These are phyloP conservation scores for Alviniconcha marisindica DNA, from an alignment of 1,140 invertebrate genomes.

Conservation along the genomic window DNA sequence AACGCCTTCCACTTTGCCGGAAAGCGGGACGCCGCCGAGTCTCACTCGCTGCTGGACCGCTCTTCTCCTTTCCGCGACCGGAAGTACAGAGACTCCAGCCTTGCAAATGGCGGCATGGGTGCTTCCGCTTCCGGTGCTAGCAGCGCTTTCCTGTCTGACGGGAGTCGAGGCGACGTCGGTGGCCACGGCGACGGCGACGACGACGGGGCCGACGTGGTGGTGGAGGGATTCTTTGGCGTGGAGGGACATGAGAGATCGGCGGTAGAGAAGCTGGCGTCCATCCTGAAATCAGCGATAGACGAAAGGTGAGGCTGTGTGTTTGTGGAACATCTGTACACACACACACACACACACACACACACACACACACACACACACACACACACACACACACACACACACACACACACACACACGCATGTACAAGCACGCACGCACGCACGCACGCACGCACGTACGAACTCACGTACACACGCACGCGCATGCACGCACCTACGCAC, in stretches of 20 bases:
- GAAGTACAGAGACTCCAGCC: neutral
- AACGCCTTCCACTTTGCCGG: constrained; percentile 53
- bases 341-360: no score
- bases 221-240: neutral
- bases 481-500: no score
- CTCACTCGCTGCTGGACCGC: no score
- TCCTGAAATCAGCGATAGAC: neutral
- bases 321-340: no score
- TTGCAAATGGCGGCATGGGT: neutral
- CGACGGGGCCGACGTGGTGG: neutral
- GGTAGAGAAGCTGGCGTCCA: neutral
- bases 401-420: no score
- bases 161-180: neutral
- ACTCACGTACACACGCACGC: no score
- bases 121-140: neutral
- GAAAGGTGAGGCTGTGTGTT: constrained; percentile 12
- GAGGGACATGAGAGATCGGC: neutral
- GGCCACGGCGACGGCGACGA: neutral
- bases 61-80: neutral
- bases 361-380: no score
- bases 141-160: neutral
- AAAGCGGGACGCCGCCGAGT: constrained; percentile 35
- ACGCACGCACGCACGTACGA: no score
- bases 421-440: no score
- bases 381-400: no score